Percentiles rank a stretch among this genome's conserved stretches.
These are phyloP conservation scores for Corythaixoides concolor DNA, from an alignment of 2,113 vertebrate genomes.

Conservation along the genomic window DNA sequence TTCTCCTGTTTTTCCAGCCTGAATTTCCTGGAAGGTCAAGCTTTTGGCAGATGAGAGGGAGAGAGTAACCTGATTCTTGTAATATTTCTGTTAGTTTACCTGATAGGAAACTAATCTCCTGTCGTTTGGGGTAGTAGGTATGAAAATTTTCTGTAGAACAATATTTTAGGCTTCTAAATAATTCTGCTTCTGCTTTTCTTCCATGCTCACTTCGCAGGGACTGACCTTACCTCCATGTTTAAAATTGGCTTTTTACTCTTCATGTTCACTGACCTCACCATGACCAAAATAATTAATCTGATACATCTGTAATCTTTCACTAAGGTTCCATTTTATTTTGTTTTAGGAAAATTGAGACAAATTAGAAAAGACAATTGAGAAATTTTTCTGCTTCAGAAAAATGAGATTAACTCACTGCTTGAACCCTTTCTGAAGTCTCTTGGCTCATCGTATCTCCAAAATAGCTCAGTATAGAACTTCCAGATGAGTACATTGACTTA, in stretches of 20 bases:
- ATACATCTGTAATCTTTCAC: background rate
- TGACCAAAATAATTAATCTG: background rate
- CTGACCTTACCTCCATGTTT: background rate
- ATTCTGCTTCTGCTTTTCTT: background rate
- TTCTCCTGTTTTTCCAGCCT: background rate
- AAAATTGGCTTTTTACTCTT: background rate
- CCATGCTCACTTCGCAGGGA: background rate
- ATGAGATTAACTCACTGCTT: slow-evolving; percentile 17
- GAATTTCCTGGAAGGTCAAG: background rate
- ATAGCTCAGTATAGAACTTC: background rate
- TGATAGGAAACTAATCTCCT: background rate
- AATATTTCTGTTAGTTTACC: background rate
- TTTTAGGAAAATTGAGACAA: background rate
- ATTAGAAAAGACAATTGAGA: slow-evolving; percentile 16
- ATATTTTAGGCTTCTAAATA: background rate
- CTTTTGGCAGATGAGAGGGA: background rate
- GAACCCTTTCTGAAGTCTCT: background rate
- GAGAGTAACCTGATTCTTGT: background rate
- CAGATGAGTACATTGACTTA: slow-evolving; percentile 35
- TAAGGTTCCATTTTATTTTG: background rate
- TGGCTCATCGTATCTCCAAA: background rate
- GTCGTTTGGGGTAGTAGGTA: background rate
- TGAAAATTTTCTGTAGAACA: background rate
- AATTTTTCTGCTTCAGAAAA: slow-evolving; percentile 34
- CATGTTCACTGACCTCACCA: background rate